phyloP scores from a whole-genome alignment of 2,113 vertebrate species.

The Protobothrops flavoviridis region DNA sequence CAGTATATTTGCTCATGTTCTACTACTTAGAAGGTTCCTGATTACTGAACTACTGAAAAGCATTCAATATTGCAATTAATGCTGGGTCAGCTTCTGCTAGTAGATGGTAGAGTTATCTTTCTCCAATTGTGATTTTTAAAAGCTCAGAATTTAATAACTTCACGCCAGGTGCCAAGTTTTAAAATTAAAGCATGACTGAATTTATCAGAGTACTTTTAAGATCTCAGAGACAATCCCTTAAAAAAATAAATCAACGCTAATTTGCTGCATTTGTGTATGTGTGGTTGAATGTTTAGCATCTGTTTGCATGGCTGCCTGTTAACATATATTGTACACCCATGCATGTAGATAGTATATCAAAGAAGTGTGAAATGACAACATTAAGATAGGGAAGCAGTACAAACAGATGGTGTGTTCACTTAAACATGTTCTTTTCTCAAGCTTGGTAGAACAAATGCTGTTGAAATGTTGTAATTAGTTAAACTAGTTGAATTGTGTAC shows the following conservation, averaged over 20 bases:
- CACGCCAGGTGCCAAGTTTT: background rate
- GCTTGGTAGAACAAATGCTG: conserved; percentile 48
- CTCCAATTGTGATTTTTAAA: background rate
- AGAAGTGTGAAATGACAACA: conserved; percentile 20
- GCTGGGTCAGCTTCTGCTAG: background rate
- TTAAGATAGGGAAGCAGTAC: conserved; percentile 16
- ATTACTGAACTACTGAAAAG: background rate
- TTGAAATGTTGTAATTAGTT: conserved; percentile 45
- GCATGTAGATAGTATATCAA: conserved; percentile 8
- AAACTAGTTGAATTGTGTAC: conserved; percentile 28
- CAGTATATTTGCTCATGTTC: background rate
- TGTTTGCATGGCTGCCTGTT: conserved; percentile 42
- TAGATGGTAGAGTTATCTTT: background rate
- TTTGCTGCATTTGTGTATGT: conserved; percentile 22
- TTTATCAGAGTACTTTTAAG: background rate
- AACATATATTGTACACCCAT: conserved; percentile 15
- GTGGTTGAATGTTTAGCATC: conserved; percentile 35
- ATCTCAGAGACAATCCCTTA: background rate
- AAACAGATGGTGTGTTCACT: conserved; percentile 48
- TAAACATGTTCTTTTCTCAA: conserved; percentile 45
- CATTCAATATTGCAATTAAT: background rate
- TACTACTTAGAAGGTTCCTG: background rate
- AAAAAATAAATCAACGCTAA: background rate
- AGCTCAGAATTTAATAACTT: background rate
- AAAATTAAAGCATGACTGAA: background rate